Conservation (phyloP, 2,888 invertebrate genomes). For the Oligia latruncula region DNA sequence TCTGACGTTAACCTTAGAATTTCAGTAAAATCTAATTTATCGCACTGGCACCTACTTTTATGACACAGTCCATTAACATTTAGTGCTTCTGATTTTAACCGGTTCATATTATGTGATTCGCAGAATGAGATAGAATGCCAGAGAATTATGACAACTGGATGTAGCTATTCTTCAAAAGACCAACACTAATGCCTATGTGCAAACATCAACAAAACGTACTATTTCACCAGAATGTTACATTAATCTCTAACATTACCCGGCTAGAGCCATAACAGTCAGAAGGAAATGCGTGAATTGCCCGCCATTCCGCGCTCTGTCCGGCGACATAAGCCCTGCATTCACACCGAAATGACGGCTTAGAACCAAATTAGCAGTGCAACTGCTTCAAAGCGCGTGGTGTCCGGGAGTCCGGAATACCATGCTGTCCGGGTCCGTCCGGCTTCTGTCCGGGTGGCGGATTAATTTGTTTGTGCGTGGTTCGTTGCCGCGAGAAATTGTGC, state of each 20-base stretch:
- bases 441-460: constrained; percentile 30
- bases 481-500: constrained; percentile 40
- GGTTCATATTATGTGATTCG: too few relatives aligned
- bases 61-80: background rate
- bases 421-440: constrained; percentile 28
- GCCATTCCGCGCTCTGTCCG: background rate
- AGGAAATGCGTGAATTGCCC: constrained; percentile 14
- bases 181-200: background rate
- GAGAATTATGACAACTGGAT: background rate
- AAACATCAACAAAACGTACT: background rate
- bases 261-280: background rate
- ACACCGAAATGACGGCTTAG: constrained; percentile 47
- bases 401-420: constrained; percentile 33
- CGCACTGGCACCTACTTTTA: background rate
- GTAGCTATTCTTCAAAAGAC: background rate
- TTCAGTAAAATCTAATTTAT: background rate
- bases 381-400: constrained; percentile 47
- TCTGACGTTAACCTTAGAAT: background rate
- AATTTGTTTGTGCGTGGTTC: constrained; percentile 54
- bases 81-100: too few relatives aligned
- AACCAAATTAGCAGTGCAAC: constrained; percentile 49
- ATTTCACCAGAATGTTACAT: constrained; percentile 6
- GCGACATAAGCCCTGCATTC: constrained; percentile 29
- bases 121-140: background rate
- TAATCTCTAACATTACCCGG: constrained; percentile 19